A percentile compares a stretch with the other conserved stretches of the same genome.
phyloP scores from a whole-genome alignment of 2,888 invertebrate species.

The Agriopis aurantiaria region DNA sequence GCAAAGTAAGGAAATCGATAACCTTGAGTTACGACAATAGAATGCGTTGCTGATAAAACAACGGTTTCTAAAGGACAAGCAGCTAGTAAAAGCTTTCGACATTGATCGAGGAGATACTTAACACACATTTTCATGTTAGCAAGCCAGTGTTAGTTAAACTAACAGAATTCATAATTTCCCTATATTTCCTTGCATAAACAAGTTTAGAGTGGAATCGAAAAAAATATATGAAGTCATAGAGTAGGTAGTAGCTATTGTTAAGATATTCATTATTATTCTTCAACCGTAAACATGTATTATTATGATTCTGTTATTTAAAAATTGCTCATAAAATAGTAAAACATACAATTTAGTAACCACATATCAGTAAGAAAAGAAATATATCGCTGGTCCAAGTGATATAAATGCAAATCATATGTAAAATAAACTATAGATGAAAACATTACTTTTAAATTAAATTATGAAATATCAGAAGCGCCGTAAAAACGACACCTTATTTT shows the following conservation, averaged over 20 bases:
- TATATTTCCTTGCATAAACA: background rate
- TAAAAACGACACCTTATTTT: slow-evolving; percentile 7
- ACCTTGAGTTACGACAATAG: slow-evolving; percentile 33
- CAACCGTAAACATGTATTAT: background rate
- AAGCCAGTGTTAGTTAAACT: too few species aligned
- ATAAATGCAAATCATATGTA: slow-evolving; percentile 20
- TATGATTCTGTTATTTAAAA: background rate
- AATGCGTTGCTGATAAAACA: slow-evolving; percentile 31
- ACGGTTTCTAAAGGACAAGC: slow-evolving; percentile 25
- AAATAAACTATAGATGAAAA: slow-evolving; percentile 21
- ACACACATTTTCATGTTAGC: too few species aligned
- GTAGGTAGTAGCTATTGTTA: slow-evolving; percentile 3
- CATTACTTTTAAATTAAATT: slow-evolving; percentile 17
- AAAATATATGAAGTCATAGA: background rate
- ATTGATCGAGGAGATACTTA: too few species aligned
- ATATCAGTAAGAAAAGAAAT: slow-evolving; percentile 12
- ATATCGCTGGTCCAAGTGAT: background rate
- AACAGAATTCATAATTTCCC: slow-evolving; percentile 7
- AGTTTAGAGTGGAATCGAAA: too few species aligned
- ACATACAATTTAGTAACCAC: slow-evolving; percentile 5
- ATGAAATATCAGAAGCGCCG: slow-evolving; percentile 8
- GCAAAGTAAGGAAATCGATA: slow-evolving; percentile 31
- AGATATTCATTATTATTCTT: slow-evolving; percentile 1
- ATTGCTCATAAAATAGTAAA: slow-evolving; percentile 6
- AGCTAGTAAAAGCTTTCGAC: too few species aligned